These are phyloP conservation scores for Phortica variegata DNA, from an alignment of 1,140 invertebrate genomes.

Conservation along the genomic window DNA sequence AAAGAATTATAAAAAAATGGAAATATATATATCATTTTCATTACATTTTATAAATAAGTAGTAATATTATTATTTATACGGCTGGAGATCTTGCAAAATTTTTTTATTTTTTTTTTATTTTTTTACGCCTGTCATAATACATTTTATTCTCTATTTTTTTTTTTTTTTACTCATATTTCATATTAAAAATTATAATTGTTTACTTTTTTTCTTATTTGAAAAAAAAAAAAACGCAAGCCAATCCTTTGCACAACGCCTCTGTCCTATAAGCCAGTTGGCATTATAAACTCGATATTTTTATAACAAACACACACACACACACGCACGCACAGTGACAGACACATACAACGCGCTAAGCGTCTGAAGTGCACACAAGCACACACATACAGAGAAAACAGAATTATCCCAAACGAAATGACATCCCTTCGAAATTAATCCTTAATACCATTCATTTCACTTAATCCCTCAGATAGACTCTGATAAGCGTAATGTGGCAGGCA, in stretches of 20 bases:
- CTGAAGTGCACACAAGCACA: constrained; percentile 8
- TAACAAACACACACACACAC: constrained; percentile 16
- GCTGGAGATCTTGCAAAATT: too few species aligned
- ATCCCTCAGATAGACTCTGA: constrained; percentile 57
- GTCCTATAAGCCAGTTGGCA: constrained; percentile 45
- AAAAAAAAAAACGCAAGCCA: too few species aligned
- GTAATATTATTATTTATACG: too few species aligned
- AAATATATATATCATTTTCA: too few species aligned
- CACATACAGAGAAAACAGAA: constrained; percentile 27
- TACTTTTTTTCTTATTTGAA: not conserved
- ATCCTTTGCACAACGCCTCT: constrained; percentile 18
- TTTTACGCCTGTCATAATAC: too few species aligned
- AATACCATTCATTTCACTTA: constrained; percentile 58
- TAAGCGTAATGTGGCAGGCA: constrained; percentile 47
- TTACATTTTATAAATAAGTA: too few species aligned
- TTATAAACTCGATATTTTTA: constrained; percentile 53
- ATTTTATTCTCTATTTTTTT: too few species aligned
- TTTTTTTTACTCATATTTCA: too few species aligned
- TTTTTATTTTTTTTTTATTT: too few species aligned
- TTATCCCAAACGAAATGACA: constrained; percentile 58
- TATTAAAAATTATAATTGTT: too few species aligned
- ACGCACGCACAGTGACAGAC: constrained; percentile 2
- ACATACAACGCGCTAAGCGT: constrained; percentile 13
- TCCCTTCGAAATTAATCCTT: constrained; percentile 58
- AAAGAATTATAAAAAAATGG: too few species aligned